These are phyloP conservation scores for Gorsachius goisagi DNA, from an alignment of 2,113 vertebrate genomes.

Conservation along the genomic window DNA sequence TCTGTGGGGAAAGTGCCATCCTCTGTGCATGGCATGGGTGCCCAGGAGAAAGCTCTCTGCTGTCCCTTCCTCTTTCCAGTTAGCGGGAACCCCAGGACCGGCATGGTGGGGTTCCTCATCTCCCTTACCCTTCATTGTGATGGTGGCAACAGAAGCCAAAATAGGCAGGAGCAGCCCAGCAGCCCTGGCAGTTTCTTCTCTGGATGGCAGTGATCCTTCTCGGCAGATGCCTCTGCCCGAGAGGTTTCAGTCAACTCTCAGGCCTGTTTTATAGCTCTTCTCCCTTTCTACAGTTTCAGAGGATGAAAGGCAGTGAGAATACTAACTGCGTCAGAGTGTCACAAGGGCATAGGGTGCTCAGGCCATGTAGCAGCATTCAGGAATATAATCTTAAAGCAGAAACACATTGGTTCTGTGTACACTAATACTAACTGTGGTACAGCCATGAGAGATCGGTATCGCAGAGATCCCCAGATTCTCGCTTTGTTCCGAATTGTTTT, in stretches of 20 bases:
- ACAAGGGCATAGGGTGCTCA: not conserved
- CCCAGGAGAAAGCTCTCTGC: not conserved
- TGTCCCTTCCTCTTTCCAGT: not conserved
- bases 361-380: not conserved
- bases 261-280: not conserved
- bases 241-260: not conserved
- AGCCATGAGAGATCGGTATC: not conserved
- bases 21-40: not conserved
- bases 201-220: not conserved
- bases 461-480: not conserved
- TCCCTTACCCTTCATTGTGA: not conserved
- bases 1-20: not conserved
- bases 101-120: rapidly evolving
- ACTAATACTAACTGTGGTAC: not conserved
- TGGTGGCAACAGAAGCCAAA: not conserved
- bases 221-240: not conserved
- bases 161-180: not conserved
- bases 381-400: not conserved
- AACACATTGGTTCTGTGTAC: not conserved
- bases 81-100: rapidly evolving
- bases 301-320: not conserved
- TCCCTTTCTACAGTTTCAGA: not conserved
- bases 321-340: not conserved
- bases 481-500: not conserved
- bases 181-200: not conserved